Conservation (phyloP, 2,888 invertebrate genomes). For the Gymnoscelis rufifasciata region DNA sequence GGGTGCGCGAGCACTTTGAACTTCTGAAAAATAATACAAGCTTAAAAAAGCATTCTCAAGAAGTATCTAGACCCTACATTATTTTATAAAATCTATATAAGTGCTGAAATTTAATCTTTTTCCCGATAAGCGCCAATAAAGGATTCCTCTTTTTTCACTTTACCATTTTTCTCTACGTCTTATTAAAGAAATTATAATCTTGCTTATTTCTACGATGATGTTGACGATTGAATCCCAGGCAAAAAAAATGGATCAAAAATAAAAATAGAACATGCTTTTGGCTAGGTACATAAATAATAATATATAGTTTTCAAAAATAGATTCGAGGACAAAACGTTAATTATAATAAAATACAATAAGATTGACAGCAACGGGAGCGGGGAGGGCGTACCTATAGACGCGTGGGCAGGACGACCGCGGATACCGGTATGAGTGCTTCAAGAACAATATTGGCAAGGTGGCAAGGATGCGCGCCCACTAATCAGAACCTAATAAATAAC, state of each 20-base stretch:
- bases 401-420: conserved; percentile 47
- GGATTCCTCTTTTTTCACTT: too few species aligned
- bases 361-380: conserved; percentile 39
- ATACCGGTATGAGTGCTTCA: conserved; percentile 30
- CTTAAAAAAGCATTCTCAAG: too few species aligned
- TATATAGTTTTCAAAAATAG: conserved; percentile 40
- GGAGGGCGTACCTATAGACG: conserved; percentile 47
- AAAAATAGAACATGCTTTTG: neutral
- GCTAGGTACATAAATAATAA: neutral
- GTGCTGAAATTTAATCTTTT: too few species aligned
- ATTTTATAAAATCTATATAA: too few species aligned
- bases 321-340: conserved; percentile 40
- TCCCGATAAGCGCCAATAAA: too few species aligned
- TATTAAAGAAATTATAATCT: too few species aligned
- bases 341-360: conserved; percentile 37
- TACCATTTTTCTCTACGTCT: too few species aligned
- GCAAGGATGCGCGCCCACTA: conserved; percentile 28
- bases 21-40: too few species aligned
- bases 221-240: too few species aligned
- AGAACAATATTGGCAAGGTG: conserved; percentile 37
- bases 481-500: conserved; percentile 32
- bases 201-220: too few species aligned
- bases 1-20: neutral
- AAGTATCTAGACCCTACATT: too few species aligned
- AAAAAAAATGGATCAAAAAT: too few species aligned